A percentile compares a stretch with the other conserved stretches of the same genome.
Evolutionary conservation across 2,113 vertebrate genomes (phyloP).

Genomic region (Mustela nigripes): DNA sequence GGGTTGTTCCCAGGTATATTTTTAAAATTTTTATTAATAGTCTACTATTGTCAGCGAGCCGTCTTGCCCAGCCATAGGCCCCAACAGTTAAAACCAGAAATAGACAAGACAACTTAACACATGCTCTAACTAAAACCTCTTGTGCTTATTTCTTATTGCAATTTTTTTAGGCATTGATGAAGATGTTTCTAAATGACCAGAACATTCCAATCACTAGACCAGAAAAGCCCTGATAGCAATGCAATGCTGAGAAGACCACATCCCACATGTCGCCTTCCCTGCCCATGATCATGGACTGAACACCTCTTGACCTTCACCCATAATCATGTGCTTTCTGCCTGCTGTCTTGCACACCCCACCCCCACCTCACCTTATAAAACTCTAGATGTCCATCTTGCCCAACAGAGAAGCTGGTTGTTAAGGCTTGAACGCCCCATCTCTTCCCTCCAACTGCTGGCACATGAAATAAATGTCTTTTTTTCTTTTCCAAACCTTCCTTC

Average conservation of each 20-base stretch:
- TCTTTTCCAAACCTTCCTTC: background rate
- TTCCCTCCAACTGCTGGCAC: background rate
- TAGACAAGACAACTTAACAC: background rate
- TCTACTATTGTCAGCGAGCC: background rate
- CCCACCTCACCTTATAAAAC: background rate
- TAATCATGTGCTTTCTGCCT: background rate
- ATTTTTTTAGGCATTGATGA: background rate
- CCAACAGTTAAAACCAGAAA: background rate
- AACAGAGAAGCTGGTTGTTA: background rate
- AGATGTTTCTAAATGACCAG: background rate
- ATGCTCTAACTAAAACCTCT: background rate
- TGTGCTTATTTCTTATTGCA: background rate
- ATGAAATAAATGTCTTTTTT: background rate
- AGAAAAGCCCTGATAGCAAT: background rate
- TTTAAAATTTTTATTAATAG: background rate
- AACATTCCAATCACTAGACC: background rate
- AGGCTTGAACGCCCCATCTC: background rate
- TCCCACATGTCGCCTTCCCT: background rate
- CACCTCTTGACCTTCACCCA: background rate
- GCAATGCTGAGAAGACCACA: background rate
- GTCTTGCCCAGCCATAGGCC: background rate
- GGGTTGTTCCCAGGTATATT: background rate
- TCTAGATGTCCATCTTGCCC: background rate
- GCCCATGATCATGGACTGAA: background rate
- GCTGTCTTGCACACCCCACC: background rate